Evolutionary conservation across 2,888 invertebrate species (phyloP), one percentile per base, ranked within the genome.

Genomic region (Drosophila dives): DNA sequence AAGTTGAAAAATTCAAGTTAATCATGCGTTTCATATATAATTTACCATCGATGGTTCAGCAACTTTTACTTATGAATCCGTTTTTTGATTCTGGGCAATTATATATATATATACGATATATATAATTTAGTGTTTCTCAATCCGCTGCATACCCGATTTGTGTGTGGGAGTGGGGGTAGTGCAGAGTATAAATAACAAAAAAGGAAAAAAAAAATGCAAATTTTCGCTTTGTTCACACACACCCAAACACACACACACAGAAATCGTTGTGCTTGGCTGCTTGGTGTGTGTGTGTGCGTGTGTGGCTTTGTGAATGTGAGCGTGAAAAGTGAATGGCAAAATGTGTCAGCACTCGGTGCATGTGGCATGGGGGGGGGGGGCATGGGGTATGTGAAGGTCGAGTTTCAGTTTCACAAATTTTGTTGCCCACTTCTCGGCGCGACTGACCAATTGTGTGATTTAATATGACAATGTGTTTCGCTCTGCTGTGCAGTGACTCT

Each of bases 321-420:
- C 71, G 84, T 86, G 87, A 81, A 85, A 83, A 85, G 85, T 87
- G 85, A 87, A 85, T 87, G 88, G 79, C 71, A 61, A 81, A 81
- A 81, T 85, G 86, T 85, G 88, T 81, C 76, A 75, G 83, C 76
- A 73, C 62, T 69, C 60, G 71, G 72, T 74, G 65, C 38, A 38
- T 38, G 61, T 33, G 36, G 55, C 50, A 29, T 29, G 29, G 29
- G 4, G 29, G 29, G 29, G 29, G 29, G 29, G 3, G 29, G 29
- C 0, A 4, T 26, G 5, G 4, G 29, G 5, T 0, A 29, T 29
- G 29, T 4, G 40, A 65, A 69, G 71, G 70, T 66, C 72, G 72
- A 61, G 75, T 42, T 77, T 77, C 67, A 74, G 77, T 62, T 75
- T 70, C 67, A 67, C 74, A 63, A 77, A 77, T 77, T 77, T 78